A percentile compares a stretch with the other conserved stretches of the same genome.
phyloP scores from a whole-genome alignment of 2,888 invertebrate genomes.

The Linnaemya vulpina region DNA sequence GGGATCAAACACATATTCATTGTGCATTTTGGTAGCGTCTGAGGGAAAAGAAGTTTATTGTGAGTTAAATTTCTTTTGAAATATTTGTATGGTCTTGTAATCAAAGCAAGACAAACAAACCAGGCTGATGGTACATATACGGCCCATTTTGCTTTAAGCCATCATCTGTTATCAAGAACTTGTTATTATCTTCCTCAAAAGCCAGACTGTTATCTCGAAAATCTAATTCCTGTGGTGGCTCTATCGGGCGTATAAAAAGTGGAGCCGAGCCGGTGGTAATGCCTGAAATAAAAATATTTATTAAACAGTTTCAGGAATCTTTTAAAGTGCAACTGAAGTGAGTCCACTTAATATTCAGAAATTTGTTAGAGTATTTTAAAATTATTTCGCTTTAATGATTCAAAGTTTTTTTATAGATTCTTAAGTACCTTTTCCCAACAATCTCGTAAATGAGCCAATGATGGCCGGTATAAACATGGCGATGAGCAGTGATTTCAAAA shows the following conservation, averaged over 20 bases:
- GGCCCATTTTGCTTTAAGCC: slow-evolving; percentile 75
- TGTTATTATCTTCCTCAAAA: slow-evolving; percentile 80
- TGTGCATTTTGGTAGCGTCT: slow-evolving; percentile 84
- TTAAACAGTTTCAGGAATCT: background rate
- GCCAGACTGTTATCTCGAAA: slow-evolving; percentile 89
- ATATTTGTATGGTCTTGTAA: background rate
- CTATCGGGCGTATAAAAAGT: slow-evolving; percentile 81
- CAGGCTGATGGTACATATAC: slow-evolving; percentile 80
- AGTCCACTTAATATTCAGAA: no score
- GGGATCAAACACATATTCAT: slow-evolving; percentile 79
- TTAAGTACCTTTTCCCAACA: slow-evolving; percentile 90
- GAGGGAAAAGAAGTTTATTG: slow-evolving; percentile 54
- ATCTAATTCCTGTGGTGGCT: slow-evolving; percentile 87
- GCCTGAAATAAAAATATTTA: slow-evolving; percentile 74
- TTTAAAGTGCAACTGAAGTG: background rate
- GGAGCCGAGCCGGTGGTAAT: slow-evolving; percentile 81
- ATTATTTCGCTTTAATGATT: no score
- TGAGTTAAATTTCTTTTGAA: background rate
- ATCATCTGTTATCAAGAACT: slow-evolving; percentile 74
- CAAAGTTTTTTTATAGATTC: no score
- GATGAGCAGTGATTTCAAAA: slow-evolving; percentile 91
- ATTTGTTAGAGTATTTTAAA: no score
- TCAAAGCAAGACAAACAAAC: slow-evolving; percentile 71
- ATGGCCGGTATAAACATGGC: slow-evolving; percentile 94
- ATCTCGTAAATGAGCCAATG: slow-evolving; percentile 91